phyloP scores from a whole-genome alignment of 2,888 invertebrate species.

The Coronaproctus castanopsis region DNA sequence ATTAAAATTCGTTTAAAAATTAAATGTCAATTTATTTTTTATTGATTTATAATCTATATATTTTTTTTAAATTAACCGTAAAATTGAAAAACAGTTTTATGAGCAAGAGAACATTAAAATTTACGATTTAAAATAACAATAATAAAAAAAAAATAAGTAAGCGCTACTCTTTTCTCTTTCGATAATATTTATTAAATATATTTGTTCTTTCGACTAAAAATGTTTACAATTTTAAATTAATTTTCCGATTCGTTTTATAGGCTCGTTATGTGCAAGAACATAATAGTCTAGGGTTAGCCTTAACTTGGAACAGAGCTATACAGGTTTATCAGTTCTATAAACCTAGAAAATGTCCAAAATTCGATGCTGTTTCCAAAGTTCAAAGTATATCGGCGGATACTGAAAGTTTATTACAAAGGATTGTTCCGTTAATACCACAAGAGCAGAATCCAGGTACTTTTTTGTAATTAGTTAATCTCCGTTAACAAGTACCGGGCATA shows the following conservation, averaged over 20 bases:
- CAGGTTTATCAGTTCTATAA: conserved; percentile 32
- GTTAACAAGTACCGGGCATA: neutral
- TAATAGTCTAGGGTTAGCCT: conserved; percentile 42
- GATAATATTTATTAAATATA: too few relatives aligned
- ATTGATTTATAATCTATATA: too few relatives aligned
- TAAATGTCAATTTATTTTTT: neutral
- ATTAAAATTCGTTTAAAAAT: neutral
- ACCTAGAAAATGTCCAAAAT: conserved; percentile 42
- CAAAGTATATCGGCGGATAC: conserved; percentile 51
- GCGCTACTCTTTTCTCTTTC: too few relatives aligned
- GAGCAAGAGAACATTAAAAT: too few relatives aligned
- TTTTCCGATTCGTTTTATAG: conserved; percentile 22
- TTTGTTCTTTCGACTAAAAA: too few relatives aligned
- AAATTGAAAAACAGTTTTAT: too few relatives aligned
- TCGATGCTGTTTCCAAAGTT: conserved; percentile 43
- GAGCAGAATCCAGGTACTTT: conserved; percentile 39
- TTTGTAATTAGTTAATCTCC: neutral
- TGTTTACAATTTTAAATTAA: too few relatives aligned
- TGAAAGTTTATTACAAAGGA: conserved; percentile 48
- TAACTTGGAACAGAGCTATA: conserved; percentile 53
- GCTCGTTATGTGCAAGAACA: conserved; percentile 52
- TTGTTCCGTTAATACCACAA: conserved; percentile 44
- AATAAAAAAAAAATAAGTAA: too few relatives aligned
- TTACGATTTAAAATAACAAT: too few relatives aligned
- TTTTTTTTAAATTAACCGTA: too few relatives aligned